Conservation (phyloP, 2,888 invertebrate species). For the Fissipunctia ypsillon region DNA sequence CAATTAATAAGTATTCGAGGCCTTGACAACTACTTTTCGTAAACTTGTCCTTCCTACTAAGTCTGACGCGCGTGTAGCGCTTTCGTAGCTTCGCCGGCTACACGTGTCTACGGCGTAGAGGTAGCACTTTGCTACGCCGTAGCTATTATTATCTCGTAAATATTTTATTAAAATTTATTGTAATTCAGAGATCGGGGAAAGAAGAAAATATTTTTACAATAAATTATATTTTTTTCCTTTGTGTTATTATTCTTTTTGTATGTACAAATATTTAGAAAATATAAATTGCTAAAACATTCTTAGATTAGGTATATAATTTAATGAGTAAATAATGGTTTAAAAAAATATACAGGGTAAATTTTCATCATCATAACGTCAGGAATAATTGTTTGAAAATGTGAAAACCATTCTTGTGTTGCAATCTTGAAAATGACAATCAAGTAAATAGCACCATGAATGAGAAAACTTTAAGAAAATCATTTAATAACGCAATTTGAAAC, state of each 20-base stretch:
- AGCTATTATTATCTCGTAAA: not conserved
- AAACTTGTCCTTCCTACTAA: constrained; percentile 19
- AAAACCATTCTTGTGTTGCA: not conserved
- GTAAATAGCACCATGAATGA: not conserved
- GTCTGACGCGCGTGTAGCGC: constrained; percentile 15
- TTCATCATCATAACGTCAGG: not conserved
- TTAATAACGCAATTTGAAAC: not conserved
- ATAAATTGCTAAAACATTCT: not conserved
- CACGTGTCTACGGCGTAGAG: constrained; percentile 59
- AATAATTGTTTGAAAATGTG: not conserved
- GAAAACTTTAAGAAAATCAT: not conserved
- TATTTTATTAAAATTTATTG: not conserved
- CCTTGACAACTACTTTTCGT: constrained; percentile 2
- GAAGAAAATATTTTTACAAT: not conserved
- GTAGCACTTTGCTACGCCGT: constrained; percentile 14
- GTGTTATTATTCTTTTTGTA: not conserved
- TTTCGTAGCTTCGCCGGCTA: constrained; percentile 45
- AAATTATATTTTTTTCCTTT: not conserved
- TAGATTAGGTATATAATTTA: not conserved
- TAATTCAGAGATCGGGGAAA: not conserved
- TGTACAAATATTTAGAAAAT: not conserved
- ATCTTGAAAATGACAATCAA: not conserved
- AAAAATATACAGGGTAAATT: not conserved
- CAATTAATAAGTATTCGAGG: not conserved
- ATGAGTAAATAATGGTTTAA: not conserved